Conservation (phyloP, 2,113 vertebrate genomes). For the Myanophis thanlyinensis region DNA sequence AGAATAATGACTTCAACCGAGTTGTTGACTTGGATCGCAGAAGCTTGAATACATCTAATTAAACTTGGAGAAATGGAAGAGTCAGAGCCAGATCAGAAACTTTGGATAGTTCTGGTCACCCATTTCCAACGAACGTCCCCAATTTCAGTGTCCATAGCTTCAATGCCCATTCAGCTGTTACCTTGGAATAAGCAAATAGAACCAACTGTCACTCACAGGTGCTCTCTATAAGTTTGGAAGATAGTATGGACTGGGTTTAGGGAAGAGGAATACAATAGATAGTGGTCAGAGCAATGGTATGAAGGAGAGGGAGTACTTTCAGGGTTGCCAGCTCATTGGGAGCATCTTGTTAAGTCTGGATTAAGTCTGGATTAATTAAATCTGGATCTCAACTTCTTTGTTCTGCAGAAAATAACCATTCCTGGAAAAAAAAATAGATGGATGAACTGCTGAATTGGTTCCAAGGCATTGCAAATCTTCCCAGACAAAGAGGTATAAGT, state of each 20-base stretch:
- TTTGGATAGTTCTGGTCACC: not conserved
- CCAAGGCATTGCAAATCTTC: not conserved
- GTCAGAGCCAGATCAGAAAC: not conserved
- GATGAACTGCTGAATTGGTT: not conserved
- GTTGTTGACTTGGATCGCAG: not conserved
- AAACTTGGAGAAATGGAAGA: not conserved
- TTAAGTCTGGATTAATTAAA: no score
- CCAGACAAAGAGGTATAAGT: not conserved
- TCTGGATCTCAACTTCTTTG: not conserved
- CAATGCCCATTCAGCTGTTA: not conserved
- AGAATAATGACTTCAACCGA: not conserved
- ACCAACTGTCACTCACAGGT: not conserved
- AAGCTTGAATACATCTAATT: not conserved
- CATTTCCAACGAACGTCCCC: not conserved
- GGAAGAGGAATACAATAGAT: not conserved
- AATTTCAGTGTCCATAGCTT: not conserved
- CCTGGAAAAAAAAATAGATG: not conserved
- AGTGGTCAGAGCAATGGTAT: not conserved
- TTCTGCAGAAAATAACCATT: not conserved
- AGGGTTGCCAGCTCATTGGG: not conserved
- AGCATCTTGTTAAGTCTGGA: no score
- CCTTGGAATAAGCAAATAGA: not conserved
- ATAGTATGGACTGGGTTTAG: not conserved
- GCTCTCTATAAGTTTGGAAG: not conserved
- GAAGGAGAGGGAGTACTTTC: not conserved